A percentile compares a stretch with the other conserved stretches of the same genome.
Conservation (phyloP, 2,888 invertebrate species). For the Atherix ibis region DNA sequence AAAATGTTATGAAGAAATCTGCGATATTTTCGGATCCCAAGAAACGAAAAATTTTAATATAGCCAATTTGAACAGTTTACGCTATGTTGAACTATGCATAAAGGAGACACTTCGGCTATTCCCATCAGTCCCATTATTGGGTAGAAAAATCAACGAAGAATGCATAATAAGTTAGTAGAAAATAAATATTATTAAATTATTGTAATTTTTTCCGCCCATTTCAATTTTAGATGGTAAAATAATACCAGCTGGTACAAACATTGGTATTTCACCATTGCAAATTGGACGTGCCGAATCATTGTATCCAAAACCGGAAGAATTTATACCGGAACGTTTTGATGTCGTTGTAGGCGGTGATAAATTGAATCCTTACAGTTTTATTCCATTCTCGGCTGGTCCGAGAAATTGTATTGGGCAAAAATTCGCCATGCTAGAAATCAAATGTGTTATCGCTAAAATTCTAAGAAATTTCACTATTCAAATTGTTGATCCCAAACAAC, state of each 20-base stretch:
- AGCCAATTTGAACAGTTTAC: constrained; percentile 23
- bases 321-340: constrained; percentile 31
- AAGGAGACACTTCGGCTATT: constrained; percentile 29
- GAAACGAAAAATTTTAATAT: constrained; percentile 22
- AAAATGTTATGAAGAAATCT: constrained; percentile 34
- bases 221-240: constrained; percentile 24
- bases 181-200: not conserved
- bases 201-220: not conserved
- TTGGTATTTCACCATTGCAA: constrained; percentile 24
- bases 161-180: constrained; percentile 25
- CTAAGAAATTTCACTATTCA: constrained; percentile 24
- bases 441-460: constrained; percentile 25
- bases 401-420: constrained; percentile 33
- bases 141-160: constrained; percentile 24
- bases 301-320: constrained; percentile 22
- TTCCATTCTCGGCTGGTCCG: constrained; percentile 31
- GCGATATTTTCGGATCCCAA: constrained; percentile 26
- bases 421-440: constrained; percentile 30
- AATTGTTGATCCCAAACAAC: constrained; percentile 18
- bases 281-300: constrained; percentile 23
- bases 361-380: constrained; percentile 27
- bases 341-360: constrained; percentile 21
- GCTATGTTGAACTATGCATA: constrained; percentile 27
- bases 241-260: constrained; percentile 27
- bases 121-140: constrained; percentile 29